Base-by-base conservation (phyloP, 2,113 vertebrate genomes). In the Lepisosteus oculatus region DNA sequence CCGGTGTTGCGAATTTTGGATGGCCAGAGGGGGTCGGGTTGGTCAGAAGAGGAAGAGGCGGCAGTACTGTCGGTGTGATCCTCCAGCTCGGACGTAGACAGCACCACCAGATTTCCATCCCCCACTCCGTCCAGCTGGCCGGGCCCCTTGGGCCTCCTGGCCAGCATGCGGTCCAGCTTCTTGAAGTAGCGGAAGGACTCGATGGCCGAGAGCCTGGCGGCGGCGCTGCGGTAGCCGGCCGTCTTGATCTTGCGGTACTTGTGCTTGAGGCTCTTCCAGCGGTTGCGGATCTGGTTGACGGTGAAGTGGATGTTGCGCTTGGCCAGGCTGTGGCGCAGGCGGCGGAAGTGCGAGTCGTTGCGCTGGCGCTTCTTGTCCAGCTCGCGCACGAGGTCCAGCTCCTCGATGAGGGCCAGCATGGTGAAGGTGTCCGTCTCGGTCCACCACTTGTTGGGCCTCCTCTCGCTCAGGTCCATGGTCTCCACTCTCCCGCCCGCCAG, bases 231-330 rank as follows among this genome's bases (percentile, higher is more conserved):
- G 54, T 83, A 83, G 51, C 73, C 78, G 2, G 77, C 82, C 44
- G 69, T 72, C 73, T 83, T 83, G 76, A 81, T 81, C 70, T 83
- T 83, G 56, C 80, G 78, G 72, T 83, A 83, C 61, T 81, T 81
- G 76, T 81, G 79, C 75, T 83, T 83, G 12, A 83, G 82, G 64
- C 79, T 83, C 69, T 83, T 83, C 82, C 82, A 83, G 57, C 82
- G 82, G 70, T 83, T 81, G 42, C 82, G 82, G 65, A 83, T 83
- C 66, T 83, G 82, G 76, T 81, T 81, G 72, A 81, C 80, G 8
- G 79, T 79, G 74, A 81, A 81, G 68, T 77, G 69, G 68, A 83
- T 78, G 61, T 78, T 75, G 3, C 77, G 66, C 55, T 72, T 79
- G 51, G 79, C 68, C 70, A 83, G 71, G 62, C 71, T 68, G 68